Evolutionary conservation across 2,888 invertebrate species (phyloP).

Genomic region (Ommatoiulus sabulosus): DNA sequence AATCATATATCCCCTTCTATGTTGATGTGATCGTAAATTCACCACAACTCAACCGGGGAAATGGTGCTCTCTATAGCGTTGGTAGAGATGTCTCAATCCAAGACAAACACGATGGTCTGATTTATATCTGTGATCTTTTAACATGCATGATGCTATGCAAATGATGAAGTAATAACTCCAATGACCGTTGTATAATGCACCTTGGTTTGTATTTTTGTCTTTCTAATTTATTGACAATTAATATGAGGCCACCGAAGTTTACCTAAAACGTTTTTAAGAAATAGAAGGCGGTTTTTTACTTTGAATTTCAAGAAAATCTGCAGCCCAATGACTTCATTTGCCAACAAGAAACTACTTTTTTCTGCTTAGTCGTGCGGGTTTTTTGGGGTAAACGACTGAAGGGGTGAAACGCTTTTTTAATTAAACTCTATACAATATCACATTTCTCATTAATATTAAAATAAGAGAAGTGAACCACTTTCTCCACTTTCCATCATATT

Average conservation of each 20-base stretch:
- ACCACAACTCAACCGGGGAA: background rate
- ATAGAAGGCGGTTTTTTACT: background rate
- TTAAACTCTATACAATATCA: background rate
- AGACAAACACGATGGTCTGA: background rate
- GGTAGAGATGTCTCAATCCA: background rate
- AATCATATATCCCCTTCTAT: background rate
- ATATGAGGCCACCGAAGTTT: background rate
- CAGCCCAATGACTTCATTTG: background rate
- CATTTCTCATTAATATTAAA: slow-evolving; percentile 8
- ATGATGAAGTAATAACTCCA: background rate
- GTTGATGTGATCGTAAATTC: background rate
- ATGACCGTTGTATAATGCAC: background rate
- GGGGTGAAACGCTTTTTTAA: background rate
- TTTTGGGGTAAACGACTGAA: background rate
- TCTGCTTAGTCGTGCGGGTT: background rate
- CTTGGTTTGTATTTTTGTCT: background rate
- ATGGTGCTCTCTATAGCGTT: background rate
- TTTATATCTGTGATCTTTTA: background rate
- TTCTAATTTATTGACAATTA: background rate
- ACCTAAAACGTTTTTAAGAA: background rate
- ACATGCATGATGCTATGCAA: background rate
- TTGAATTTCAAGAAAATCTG: background rate
- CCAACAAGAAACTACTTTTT: background rate
- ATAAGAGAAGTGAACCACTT: background rate
- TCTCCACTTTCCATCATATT: background rate